A percentile compares a stretch with the other conserved stretches of the same genome.
Evolutionary conservation across 2,888 invertebrate genomes (phyloP).

Genomic region (Macroteleia sp.): DNA sequence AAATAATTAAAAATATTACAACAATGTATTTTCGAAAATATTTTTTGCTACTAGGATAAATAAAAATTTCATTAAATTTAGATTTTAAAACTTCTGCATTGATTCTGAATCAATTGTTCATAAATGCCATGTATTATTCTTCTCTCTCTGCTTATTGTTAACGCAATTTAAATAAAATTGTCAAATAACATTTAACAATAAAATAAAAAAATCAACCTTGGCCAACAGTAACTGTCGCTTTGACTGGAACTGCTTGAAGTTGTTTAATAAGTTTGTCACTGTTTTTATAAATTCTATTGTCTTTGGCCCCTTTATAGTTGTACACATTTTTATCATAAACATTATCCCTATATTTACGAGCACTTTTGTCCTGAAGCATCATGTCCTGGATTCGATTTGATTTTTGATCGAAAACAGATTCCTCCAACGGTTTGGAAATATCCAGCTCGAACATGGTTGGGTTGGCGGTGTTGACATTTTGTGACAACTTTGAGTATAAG

Average conservation of each 20-base stretch:
- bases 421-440: constrained; percentile 68
- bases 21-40: too few relatives aligned
- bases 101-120: too few relatives aligned
- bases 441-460: constrained; percentile 82
- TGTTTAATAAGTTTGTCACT: constrained; percentile 84
- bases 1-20: too few relatives aligned
- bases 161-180: too few relatives aligned
- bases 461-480: constrained; percentile 75
- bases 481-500: constrained; percentile 87
- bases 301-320: constrained; percentile 70
- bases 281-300: constrained; percentile 78
- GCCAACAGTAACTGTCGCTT: constrained; percentile 75
- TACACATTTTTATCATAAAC: constrained; percentile 61
- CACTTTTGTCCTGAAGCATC: constrained; percentile 65
- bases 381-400: constrained; percentile 49
- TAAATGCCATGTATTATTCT: too few relatives aligned
- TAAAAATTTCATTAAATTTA: too few relatives aligned
- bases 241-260: constrained; percentile 83
- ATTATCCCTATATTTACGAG: constrained; percentile 49
- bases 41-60: too few relatives aligned
- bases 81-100: too few relatives aligned
- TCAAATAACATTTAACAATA: too few relatives aligned
- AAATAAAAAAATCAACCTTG: too few relatives aligned
- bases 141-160: too few relatives aligned
- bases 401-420: constrained; percentile 72